Evolutionary conservation across 2,888 invertebrate genomes (phyloP), one percentile per base, ranked within the genome.

Genomic region (Lysandra coridon): DNA sequence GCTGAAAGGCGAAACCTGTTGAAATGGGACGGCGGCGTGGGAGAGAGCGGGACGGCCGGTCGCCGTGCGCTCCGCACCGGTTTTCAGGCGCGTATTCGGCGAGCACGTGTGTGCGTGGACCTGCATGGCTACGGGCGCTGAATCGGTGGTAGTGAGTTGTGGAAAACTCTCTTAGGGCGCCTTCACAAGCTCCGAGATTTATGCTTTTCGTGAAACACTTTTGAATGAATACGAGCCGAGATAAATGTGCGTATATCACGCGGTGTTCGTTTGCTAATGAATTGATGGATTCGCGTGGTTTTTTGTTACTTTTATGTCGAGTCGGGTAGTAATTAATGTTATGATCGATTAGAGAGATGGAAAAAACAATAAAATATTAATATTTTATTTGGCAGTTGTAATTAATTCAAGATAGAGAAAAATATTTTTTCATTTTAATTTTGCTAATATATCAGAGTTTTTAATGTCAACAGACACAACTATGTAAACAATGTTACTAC

Each of bases 1-100:
- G 88, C 91, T 94, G 93, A 94, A 92, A 94, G 89, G 91, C 91
- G 92, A 93, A 94, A 94, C 94, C 94, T 94, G 94, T 94, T 94
- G 94, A 94, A 94, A 93, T 94, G 89, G 92, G 90, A 92, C 88
- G 84, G 90, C 88, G 87, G 87, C 88, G 89, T 87, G 89, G 80
- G 93, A 81, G 89, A 83, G 89, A 94, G 85, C 79, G 89, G 87
- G 93, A 93, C 83, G 83, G 81, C 79, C 78, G 10, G 76, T 80
- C 62, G 79, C 87, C 84, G 86, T 81, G 86, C 80, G 83, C 83
- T 80, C 84, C 88, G 87, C 87, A 80, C 81, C 82, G 83, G 88
- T 83, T 91, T 93, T 93, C 93, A 91, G 92, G 85, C 89, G 93
- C 90, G 92, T 92, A 91, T 92, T 92, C 91, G 89, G 89, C 81